Evolutionary conservation across 2,888 invertebrate species (phyloP).

Genomic region (Stenurella melanura): DNA sequence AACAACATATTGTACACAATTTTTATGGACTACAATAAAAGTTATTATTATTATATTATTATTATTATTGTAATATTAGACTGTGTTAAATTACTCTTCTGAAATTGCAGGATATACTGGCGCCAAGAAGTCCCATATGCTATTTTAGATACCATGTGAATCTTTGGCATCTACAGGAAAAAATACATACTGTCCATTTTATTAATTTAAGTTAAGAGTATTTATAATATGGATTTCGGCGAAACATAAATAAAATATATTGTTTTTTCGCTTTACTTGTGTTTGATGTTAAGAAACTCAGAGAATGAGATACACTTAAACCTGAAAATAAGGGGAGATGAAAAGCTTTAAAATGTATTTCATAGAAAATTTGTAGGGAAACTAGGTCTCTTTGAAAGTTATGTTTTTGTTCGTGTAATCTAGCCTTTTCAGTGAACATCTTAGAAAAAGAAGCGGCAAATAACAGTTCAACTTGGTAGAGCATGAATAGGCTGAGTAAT

Average conservation of each 20-base stretch:
- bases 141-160: too few species aligned
- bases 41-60: too few species aligned
- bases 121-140: too few species aligned
- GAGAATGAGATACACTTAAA: conserved; percentile 14
- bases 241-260: conserved; percentile 3
- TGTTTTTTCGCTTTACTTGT: conserved; percentile 13
- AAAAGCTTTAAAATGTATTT: conserved; percentile 20
- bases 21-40: too few species aligned
- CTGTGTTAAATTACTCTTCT: too few species aligned
- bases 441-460: conserved; percentile 31
- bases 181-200: neutral
- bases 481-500: conserved; percentile 31
- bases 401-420: conserved; percentile 24
- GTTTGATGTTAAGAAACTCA: conserved; percentile 3
- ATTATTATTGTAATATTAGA: too few species aligned
- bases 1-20: too few species aligned
- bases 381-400: conserved; percentile 33
- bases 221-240: neutral
- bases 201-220: neutral
- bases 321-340: conserved; percentile 23
- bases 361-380: conserved; percentile 29
- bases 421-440: conserved; percentile 25
- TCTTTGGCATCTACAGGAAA: too few species aligned
- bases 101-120: too few species aligned
- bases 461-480: conserved; percentile 18